Evolutionary conservation across 2,888 invertebrate species (phyloP).

Genomic region (Nomada fucata): DNA sequence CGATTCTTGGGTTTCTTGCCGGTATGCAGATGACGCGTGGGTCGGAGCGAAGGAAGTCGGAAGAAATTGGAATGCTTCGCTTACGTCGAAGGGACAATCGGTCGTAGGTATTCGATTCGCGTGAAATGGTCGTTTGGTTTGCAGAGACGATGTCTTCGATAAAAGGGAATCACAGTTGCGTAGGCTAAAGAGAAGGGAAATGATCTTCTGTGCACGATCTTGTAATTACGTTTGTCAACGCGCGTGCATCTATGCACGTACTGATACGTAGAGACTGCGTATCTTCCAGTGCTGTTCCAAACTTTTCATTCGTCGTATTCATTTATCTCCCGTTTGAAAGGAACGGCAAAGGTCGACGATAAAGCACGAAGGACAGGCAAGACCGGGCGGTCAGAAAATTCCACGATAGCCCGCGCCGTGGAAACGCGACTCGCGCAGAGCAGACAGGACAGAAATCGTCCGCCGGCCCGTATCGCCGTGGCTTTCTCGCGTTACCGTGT

Average conservation of each 20-base stretch:
- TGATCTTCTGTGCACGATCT: conserved; percentile 1
- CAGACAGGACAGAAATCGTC: conserved; percentile 33
- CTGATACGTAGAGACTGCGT: too few relatives aligned
- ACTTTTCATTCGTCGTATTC: neutral
- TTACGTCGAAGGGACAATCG: too few relatives aligned
- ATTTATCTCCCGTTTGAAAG: neutral
- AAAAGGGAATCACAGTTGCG: too few relatives aligned
- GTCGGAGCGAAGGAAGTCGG: too few relatives aligned
- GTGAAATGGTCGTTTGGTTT: too few relatives aligned
- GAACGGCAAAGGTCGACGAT: neutral
- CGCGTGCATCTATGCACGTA: neutral
- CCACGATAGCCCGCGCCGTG: neutral
- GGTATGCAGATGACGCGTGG: too few relatives aligned
- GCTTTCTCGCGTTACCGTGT: conserved; percentile 51
- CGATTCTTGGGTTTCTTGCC: conserved; percentile 2
- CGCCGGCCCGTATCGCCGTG: conserved; percentile 37
- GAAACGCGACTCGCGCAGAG: neutral
- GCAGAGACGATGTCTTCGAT: neutral
- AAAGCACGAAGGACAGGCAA: neutral
- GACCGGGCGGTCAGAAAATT: neutral
- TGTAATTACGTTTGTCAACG: conserved; percentile 2
- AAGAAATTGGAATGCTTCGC: too few relatives aligned
- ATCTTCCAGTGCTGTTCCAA: neutral
- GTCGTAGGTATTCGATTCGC: too few relatives aligned
- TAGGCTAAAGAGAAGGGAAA: neutral